Evolutionary conservation across 2,888 invertebrate species (phyloP).

Genomic region (Hybos culiciformis): DNA sequence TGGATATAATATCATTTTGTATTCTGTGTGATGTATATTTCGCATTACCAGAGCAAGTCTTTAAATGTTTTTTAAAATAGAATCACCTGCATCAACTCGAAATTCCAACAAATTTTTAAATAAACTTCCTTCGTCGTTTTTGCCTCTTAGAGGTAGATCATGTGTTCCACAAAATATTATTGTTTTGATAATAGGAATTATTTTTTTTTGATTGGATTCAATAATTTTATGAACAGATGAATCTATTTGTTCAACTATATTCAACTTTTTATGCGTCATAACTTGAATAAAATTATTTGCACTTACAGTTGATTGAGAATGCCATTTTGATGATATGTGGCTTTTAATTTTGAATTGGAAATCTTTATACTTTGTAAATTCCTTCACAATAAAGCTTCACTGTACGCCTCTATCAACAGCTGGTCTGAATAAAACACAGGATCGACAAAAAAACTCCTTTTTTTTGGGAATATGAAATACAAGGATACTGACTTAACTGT

Average conservation of each 20-base stretch:
- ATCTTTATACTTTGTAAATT: constrained; percentile 19
- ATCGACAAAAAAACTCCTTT: constrained; percentile 19
- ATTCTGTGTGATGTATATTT: constrained; percentile 20
- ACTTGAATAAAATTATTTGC: constrained; percentile 18
- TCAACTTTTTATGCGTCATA: neutral
- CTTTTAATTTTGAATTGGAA: constrained; percentile 18
- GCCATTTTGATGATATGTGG: constrained; percentile 16
- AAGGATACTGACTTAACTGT: neutral
- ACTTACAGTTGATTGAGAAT: constrained; percentile 17
- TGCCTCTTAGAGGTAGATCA: constrained; percentile 18
- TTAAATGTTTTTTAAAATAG: constrained; percentile 19
- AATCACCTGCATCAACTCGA: constrained; percentile 18
- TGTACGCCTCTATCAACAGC: constrained; percentile 15
- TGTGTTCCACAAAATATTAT: constrained; percentile 19
- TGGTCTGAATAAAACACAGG: constrained; percentile 19
- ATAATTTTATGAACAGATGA: constrained; percentile 6
- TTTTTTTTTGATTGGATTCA: constrained; percentile 8
- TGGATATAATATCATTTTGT: constrained; percentile 24
- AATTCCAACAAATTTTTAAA: constrained; percentile 15
- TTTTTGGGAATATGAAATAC: too few relatives aligned
- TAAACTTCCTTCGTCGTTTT: constrained; percentile 13
- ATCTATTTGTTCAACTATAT: constrained; percentile 13
- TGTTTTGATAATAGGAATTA: constrained; percentile 12
- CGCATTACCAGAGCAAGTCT: constrained; percentile 19
- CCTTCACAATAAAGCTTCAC: constrained; percentile 19